Base-by-base conservation (phyloP, 2,888 invertebrate genomes). In the Melinaea marsaeus region DNA sequence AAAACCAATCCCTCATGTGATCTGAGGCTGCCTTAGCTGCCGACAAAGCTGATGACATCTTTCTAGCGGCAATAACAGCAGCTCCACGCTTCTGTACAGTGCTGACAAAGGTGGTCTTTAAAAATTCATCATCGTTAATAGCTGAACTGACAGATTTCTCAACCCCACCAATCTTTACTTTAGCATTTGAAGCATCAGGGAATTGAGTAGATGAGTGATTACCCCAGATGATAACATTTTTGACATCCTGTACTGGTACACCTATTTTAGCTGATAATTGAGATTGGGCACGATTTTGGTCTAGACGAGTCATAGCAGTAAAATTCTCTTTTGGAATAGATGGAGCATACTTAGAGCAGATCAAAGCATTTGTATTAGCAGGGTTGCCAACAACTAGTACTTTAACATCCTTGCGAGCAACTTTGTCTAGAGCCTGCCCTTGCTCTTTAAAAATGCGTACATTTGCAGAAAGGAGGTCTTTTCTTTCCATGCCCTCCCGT, bases 171-270 rank as follows among this genome's bases (percentile, higher is more conserved):
- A 92, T 78, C 37, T 85, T 87, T 3, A 94, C 94, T 33, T 92
- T 80, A 37, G 96, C 96, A 79, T 95, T 94, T 37, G 93, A 92
- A 0, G 96, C 95, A 91, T 99, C 99, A 5, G 99, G 99, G 86
- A 96, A 99, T 90, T 99, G 99, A 7, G 99, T 99, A 4, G 98
- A 97, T 0, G 99, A 99, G 85, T 99, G 99, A 88, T 99, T 99
- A 56, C 99, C 99, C 99, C 99, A 99, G 83, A 99, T 99, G 68
- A 98, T 95, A 13, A 98, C 95, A 81, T 98, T 98, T 76, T 93
- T 93, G 0, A 99, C 96, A 78, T 94, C 92, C 67, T 93, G 93
- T 37, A 97, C 94, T 68, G 93, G 92, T 0, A 94, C 91, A 13
- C 92, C 92, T 47, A 95, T 74, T 78, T 94, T 94, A n/a, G 92